A percentile compares a stretch with the other conserved stretches of the same genome.
Conservation (phyloP, 2,888 invertebrate species). For the Amphipoea lucens region DNA sequence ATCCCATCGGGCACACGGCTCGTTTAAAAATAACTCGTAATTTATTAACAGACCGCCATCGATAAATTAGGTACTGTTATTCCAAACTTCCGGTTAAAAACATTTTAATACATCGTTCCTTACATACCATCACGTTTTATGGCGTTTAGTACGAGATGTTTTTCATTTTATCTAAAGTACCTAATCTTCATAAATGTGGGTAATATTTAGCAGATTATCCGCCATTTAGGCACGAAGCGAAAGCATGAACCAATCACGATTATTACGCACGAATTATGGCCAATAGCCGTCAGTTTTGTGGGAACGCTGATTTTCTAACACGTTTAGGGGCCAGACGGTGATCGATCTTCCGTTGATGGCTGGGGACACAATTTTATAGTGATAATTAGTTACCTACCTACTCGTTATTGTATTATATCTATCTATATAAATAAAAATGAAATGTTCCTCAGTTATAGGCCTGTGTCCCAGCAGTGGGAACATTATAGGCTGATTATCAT, state of each 20-base stretch:
- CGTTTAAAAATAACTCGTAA: not conserved
- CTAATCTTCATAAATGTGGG: conserved; percentile 58
- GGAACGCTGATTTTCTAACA: conserved; percentile 67
- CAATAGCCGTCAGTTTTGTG: conserved; percentile 67
- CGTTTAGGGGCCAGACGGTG: conserved; percentile 43
- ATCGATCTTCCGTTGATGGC: conserved; percentile 30
- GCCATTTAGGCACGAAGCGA: conserved; percentile 69
- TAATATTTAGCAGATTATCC: conserved; percentile 65
- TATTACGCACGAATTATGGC: conserved; percentile 75
- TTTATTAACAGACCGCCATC: not conserved
- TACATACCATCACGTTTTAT: conserved; percentile 31
- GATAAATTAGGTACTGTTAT: conserved; percentile 4
- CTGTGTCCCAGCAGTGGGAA: too few species aligned
- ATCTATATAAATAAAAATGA: not conserved
- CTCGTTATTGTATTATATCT: not conserved
- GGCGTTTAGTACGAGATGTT: conserved; percentile 29
- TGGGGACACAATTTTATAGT: conserved; percentile 13
- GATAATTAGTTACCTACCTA: not conserved
- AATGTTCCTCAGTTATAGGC: not conserved
- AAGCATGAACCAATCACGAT: conserved; percentile 75
- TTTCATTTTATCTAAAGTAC: conserved; percentile 44
- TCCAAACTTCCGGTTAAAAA: not conserved
- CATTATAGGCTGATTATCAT: too few species aligned
- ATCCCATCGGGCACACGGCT: not conserved
- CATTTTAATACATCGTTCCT: not conserved